phyloP scores from a whole-genome alignment of 2,113 vertebrate species.

The Hyperoodon ampullatus region DNA sequence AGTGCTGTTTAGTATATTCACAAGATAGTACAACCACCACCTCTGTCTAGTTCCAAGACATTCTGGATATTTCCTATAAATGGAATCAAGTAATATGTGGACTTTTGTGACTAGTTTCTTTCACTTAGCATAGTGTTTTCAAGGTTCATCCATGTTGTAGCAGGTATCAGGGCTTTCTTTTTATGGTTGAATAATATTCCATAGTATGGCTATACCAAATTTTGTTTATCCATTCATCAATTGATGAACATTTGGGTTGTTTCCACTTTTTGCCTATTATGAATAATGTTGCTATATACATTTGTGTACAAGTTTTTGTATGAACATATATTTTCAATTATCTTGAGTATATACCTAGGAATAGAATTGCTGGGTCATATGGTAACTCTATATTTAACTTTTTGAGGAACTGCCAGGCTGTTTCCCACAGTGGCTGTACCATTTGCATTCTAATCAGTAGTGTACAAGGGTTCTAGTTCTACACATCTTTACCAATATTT shows the following conservation, averaged over 20 bases:
- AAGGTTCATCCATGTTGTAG: background rate
- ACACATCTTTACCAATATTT: background rate
- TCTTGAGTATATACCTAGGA: background rate
- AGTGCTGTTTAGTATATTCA: background rate
- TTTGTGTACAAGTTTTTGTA: background rate
- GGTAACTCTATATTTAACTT: background rate
- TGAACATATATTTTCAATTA: background rate
- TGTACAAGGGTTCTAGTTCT: background rate
- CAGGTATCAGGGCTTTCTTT: background rate
- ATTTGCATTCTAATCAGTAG: background rate
- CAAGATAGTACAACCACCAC: background rate
- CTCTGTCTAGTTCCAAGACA: background rate
- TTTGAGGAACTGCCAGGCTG: background rate
- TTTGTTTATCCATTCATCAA: background rate
- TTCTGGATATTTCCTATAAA: background rate
- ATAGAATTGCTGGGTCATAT: background rate
- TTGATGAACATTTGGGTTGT: background rate
- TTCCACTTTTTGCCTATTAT: background rate
- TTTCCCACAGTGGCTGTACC: background rate
- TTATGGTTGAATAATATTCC: conserved; percentile 5
- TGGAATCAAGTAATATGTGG: background rate
- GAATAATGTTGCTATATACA: background rate
- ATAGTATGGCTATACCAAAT: background rate
- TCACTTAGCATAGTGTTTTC: background rate
- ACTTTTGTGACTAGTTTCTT: background rate